Evolutionary conservation across 2,113 vertebrate species (phyloP), one percentile per base, ranked within the genome.

Genomic region (Syngnathus floridae): DNA sequence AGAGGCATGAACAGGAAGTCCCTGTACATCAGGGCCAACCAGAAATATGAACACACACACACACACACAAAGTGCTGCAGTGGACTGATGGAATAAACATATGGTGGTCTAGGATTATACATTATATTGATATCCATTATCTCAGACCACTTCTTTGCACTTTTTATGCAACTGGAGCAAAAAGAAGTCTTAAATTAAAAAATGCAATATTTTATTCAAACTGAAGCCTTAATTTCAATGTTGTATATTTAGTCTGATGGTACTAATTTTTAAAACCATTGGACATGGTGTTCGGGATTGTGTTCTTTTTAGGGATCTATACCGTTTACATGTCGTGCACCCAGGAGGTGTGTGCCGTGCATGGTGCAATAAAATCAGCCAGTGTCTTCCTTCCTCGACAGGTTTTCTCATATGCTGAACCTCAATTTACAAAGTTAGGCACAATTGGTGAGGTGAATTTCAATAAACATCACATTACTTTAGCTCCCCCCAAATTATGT

Each of bases 21-120:
- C 76, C 75, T 26, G 83, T 84, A 46, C 87, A 89, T 71, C 75
- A 76, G 52, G 87, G 85, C 7, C 87, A 87, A 57, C 84, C 86
- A 40, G 87, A 90, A 67, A 89, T 90, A 37, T 90, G 64, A 87
- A 75, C 7, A 56, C 7, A 10, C 46, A 48, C 12, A 13, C 43
- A 46, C 14, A 46, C 26, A 26, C 26, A 31, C 46, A 48, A 31
- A n/a, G n/a, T n/a, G 22, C 55, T 37, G 37, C 9, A 31, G 11
- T 43, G 36, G 31, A 64, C 46, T 37, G 26, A 51, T 26, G 19
- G 37, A 52, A 64, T 16, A 31, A 3, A 31, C 26, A 8, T 57
- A 35, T 35, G 22, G 22, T 55, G 22, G 52, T 35, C 16, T 35
- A 56, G 35, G 54, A 13, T 16, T 31, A 31, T 31, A 31, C 26